phyloP scores from a whole-genome alignment of 2,888 invertebrate species.

The Drosophila imparisetae region DNA sequence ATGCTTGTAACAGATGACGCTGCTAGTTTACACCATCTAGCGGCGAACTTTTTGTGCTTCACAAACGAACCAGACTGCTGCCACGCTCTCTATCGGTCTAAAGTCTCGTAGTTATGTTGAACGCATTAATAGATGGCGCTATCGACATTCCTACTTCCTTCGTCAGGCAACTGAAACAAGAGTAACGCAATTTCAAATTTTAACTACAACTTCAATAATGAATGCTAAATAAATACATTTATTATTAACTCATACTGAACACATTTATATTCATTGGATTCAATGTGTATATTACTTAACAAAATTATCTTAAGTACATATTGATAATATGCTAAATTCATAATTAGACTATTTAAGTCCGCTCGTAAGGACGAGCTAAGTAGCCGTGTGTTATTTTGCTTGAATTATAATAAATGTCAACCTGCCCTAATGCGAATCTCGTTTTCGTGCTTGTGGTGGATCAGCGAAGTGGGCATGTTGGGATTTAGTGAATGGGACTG shows the following conservation, averaged over 20 bases:
- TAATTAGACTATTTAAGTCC: not conserved
- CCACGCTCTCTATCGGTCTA: conserved; percentile 2
- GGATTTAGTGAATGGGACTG: not conserved
- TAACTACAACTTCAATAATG: not conserved
- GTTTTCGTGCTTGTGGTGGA: conserved; percentile 35
- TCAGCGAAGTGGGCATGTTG: conserved; percentile 11
- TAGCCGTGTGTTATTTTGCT: conserved; percentile 6
- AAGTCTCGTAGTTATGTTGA: fast-evolving
- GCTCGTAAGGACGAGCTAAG: too few relatives aligned
- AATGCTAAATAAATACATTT: not conserved
- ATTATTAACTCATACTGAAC: not conserved
- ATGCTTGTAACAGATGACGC: conserved; percentile 1
- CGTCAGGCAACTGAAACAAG: not conserved
- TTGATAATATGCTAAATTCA: not conserved
- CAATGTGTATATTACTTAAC: not conserved
- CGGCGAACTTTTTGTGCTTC: conserved; percentile 1
- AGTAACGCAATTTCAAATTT: conserved; percentile 10
- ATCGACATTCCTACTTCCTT: conserved; percentile 2
- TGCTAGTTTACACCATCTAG: conserved; percentile 23
- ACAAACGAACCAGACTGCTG: not conserved
- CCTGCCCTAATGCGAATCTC: conserved; percentile 44
- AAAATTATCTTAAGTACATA: not conserved
- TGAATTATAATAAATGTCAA: conserved; percentile 36
- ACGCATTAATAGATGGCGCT: conserved; percentile 34
- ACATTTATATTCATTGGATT: not conserved